Percentiles rank a stretch among this genome's conserved stretches.
phyloP scores from a whole-genome alignment of 2,113 vertebrate species.

The Pica pica region DNA sequence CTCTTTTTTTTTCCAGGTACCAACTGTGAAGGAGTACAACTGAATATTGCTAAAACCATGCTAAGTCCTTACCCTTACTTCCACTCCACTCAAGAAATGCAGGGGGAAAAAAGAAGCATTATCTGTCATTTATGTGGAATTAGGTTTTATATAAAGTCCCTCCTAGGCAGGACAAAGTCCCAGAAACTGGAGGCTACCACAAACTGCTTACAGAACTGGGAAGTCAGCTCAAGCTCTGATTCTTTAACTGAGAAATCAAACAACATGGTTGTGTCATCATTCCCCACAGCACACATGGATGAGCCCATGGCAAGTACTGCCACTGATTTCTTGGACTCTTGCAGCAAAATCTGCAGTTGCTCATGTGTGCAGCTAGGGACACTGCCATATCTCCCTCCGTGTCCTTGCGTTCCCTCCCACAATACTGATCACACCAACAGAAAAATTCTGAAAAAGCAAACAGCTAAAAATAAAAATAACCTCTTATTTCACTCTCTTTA shows the following conservation, averaged over 20 bases:
- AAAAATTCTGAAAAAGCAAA: neutral
- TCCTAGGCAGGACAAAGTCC: neutral
- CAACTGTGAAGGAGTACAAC: neutral
- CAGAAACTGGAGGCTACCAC: neutral
- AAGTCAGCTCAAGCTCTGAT: neutral
- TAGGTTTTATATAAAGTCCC: neutral
- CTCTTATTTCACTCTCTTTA: neutral
- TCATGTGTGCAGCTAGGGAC: neutral
- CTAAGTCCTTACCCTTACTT: neutral
- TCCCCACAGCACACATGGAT: neutral
- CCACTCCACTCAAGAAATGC: neutral
- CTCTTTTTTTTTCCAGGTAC: neutral
- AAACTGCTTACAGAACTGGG: neutral
- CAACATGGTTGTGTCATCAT: rapidly evolving
- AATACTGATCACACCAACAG: neutral
- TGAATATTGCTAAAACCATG: neutral
- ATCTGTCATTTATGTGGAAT: neutral
- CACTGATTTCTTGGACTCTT: neutral
- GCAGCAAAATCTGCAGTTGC: neutral
- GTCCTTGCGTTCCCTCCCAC: rapidly evolving
- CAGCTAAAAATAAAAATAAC: neutral
- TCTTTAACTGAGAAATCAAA: neutral
- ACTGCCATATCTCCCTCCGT: neutral
- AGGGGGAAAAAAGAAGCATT: neutral
- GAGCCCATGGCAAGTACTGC: neutral